A percentile compares a stretch with the other conserved stretches of the same genome.
Conservation (phyloP, 92 coral and sea anemone genomes). For the Diadumene lineata region DNA sequence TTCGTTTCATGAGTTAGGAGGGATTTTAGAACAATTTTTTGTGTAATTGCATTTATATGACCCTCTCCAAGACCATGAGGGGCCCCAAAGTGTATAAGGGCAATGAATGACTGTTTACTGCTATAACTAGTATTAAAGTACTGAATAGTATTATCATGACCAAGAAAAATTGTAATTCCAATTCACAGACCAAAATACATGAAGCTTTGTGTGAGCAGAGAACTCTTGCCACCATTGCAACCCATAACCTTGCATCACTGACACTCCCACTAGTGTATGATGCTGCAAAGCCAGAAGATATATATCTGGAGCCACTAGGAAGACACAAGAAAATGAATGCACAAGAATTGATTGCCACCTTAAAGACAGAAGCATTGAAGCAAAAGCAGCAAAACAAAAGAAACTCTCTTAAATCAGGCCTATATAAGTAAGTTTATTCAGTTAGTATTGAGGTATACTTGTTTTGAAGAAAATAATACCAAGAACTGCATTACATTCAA, state of each 20-base stretch:
- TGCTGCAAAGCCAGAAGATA: constrained; percentile 58
- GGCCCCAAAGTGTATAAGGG: too few relatives aligned
- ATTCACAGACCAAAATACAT: constrained; percentile 84
- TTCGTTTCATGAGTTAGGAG: too few relatives aligned
- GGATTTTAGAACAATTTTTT: too few relatives aligned
- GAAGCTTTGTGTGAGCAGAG: constrained; percentile 88
- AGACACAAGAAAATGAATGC: constrained; percentile 74
- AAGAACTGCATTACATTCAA: too few relatives aligned
- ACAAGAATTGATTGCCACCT: constrained; percentile 66
- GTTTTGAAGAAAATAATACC: not conserved
- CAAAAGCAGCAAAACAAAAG: constrained; percentile 83
- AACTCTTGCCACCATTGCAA: constrained; percentile 91
- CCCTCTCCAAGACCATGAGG: too few relatives aligned
- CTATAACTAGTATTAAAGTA: too few relatives aligned
- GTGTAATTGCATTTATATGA: too few relatives aligned
- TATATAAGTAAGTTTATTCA: constrained; percentile 81
- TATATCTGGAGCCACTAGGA: constrained; percentile 76
- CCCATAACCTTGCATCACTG: constrained; percentile 72
- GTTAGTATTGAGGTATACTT: not conserved
- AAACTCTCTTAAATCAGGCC: constrained; percentile 81
- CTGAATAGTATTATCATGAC: too few relatives aligned
- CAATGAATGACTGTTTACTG: too few relatives aligned
- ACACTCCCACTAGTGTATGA: constrained; percentile 82
- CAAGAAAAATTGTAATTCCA: too few relatives aligned
- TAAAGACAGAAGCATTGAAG: constrained; percentile 82